Conservation (phyloP, 2,797 vertebrate species). For the Chlorospingus semifuscus region DNA sequence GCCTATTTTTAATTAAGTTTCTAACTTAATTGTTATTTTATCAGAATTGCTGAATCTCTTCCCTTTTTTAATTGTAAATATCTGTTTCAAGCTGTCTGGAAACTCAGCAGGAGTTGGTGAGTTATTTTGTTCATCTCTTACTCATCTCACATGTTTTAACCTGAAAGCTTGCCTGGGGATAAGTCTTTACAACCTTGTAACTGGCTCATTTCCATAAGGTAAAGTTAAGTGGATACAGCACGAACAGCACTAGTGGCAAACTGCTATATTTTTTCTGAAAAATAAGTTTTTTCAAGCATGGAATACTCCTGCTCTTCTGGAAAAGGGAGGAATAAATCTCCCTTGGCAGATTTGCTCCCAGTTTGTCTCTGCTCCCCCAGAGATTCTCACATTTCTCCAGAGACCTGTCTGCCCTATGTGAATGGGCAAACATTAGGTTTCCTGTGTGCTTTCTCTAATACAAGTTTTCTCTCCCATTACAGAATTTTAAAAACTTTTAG, state of each 20-base stretch:
- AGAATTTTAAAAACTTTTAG: neutral
- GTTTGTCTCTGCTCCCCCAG: neutral
- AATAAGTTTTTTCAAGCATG: neutral
- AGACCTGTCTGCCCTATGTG: rapidly evolving
- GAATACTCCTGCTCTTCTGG: neutral
- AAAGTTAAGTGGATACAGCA: neutral
- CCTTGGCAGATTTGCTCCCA: neutral
- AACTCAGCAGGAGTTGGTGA: neutral
- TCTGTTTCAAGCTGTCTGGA: constrained; percentile 27
- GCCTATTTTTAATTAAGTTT: neutral
- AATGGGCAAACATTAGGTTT: neutral
- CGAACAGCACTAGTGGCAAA: neutral
- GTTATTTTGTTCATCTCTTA: neutral
- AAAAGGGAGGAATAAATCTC: neutral
- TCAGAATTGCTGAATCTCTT: neutral
- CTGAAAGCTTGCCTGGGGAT: neutral
- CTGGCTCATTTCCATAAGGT: neutral
- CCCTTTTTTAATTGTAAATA: neutral
- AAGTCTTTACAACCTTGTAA: neutral
- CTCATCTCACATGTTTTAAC: neutral
- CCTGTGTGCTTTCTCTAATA: neutral
- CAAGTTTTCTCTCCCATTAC: neutral
- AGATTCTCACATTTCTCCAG: neutral
- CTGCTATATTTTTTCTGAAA: neutral
- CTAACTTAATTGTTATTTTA: neutral